Conservation (phyloP, 1,140 invertebrate genomes). For the Campodea augens region DNA sequence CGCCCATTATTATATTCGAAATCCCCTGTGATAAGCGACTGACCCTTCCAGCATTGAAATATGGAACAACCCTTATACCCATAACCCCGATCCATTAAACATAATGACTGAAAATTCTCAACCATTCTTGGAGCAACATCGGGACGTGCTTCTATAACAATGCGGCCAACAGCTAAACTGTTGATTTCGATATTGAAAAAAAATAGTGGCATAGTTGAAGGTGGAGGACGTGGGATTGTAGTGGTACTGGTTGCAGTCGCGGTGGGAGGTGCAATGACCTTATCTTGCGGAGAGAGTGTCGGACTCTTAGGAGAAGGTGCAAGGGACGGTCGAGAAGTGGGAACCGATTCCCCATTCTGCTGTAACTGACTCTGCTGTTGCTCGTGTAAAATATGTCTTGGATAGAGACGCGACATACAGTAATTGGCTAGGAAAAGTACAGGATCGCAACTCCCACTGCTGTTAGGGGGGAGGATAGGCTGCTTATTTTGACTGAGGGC, state of each 20-base stretch:
- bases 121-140: constrained; percentile 77
- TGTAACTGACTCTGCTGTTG: constrained; percentile 25
- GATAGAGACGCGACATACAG: constrained; percentile 49
- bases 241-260: background rate
- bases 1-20: constrained; percentile 63
- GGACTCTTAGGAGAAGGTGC: constrained; percentile 16
- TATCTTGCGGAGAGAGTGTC: constrained; percentile 13
- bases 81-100: constrained; percentile 55
- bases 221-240: constrained; percentile 6
- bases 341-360: constrained; percentile 29
- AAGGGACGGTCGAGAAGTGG: background rate
- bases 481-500: constrained; percentile 34
- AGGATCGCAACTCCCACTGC: constrained; percentile 28
- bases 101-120: constrained; percentile 65
- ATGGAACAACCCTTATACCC: constrained; percentile 59
- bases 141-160: constrained; percentile 62
- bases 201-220: constrained; percentile 37
- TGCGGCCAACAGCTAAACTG: constrained; percentile 42
- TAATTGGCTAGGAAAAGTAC: constrained; percentile 50
- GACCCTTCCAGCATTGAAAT: constrained; percentile 63
- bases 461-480: constrained; percentile 3
- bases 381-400: constrained; percentile 38
- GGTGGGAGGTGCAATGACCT: background rate
- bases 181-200: constrained; percentile 59
- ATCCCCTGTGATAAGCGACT: constrained; percentile 57